These are phyloP conservation scores for Eristalinus sepulchralis DNA, from an alignment of 2,888 invertebrate genomes.

Conservation along the genomic window DNA sequence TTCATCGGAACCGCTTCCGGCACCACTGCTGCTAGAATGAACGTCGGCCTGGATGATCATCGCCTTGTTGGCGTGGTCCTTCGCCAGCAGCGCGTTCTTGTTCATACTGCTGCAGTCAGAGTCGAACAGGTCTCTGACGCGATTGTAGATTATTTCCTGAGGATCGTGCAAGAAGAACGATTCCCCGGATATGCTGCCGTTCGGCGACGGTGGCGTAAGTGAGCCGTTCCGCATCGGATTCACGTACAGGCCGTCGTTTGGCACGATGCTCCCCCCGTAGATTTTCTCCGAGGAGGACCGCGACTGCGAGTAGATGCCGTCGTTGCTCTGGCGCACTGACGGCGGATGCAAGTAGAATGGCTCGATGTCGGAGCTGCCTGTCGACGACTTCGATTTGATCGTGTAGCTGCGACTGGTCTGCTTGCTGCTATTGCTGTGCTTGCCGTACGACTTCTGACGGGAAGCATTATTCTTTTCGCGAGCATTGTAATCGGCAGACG, in stretches of 20 bases:
- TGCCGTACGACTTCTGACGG: conserved; percentile 72
- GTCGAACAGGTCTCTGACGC: conserved; percentile 91
- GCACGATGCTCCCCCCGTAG: conserved; percentile 77
- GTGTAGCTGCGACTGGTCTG: conserved; percentile 80
- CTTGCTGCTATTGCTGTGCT: conserved; percentile 76
- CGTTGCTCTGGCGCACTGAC: conserved; percentile 79
- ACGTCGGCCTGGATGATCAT: conserved; percentile 92
- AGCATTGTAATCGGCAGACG: conserved; percentile 84
- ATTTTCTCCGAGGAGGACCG: conserved; percentile 79
- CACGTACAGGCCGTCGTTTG: conserved; percentile 89
- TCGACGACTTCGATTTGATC: conserved; percentile 80
- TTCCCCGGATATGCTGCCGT: conserved; percentile 84
- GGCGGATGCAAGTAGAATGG: conserved; percentile 91
- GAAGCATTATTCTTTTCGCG: conserved; percentile 78
- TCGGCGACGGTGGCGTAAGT: conserved; percentile 83
- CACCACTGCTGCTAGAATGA: conserved; percentile 87
- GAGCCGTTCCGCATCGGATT: conserved; percentile 87
- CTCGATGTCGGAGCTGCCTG: conserved; percentile 82
- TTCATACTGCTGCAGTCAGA: conserved; percentile 80
- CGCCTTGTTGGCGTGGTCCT: conserved; percentile 77
- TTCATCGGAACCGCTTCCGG: conserved; percentile 84
- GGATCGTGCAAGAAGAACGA: conserved; percentile 93
- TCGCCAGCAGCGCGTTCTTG: conserved; percentile 73
- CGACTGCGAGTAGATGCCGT: conserved; percentile 77
- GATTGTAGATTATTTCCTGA: conserved; percentile 90